A percentile compares a stretch with the other conserved stretches of the same genome.
These are phyloP conservation scores for Petrocephalus zakoni DNA, from an alignment of 2,113 vertebrate genomes.

Conservation along the genomic window DNA sequence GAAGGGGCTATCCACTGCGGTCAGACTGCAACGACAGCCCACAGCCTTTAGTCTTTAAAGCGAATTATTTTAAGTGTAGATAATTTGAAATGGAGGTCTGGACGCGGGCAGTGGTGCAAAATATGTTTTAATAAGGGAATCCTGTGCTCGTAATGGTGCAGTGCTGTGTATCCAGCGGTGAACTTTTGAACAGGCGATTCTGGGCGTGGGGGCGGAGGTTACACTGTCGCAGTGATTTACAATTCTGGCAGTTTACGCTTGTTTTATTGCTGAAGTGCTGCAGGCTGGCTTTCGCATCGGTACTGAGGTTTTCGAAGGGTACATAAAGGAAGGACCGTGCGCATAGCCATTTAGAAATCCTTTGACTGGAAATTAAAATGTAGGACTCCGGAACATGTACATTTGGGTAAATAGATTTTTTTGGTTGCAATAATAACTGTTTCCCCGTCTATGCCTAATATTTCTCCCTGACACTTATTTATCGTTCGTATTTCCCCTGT, in stretches of 20 bases:
- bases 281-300: neutral
- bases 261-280: neutral
- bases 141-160: neutral
- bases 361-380: too few relatives aligned
- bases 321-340: neutral
- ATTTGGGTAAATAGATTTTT: too few relatives aligned
- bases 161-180: neutral
- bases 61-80: neutral
- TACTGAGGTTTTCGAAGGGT: neutral
- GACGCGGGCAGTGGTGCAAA: neutral
- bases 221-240: conserved; percentile 14
- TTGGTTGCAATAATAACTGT: neutral
- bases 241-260: neutral
- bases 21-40: neutral
- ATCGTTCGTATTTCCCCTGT: neutral
- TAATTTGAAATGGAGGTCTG: neutral
- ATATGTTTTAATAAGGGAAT: neutral
- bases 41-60: neutral
- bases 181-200: neutral
- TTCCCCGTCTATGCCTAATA: neutral
- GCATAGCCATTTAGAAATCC: too few relatives aligned
- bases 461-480: neutral
- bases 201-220: neutral
- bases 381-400: too few relatives aligned
- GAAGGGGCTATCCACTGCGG: neutral